These are phyloP conservation scores for Baronia brevicornis DNA, from an alignment of 2,888 invertebrate species.

Conservation along the genomic window DNA sequence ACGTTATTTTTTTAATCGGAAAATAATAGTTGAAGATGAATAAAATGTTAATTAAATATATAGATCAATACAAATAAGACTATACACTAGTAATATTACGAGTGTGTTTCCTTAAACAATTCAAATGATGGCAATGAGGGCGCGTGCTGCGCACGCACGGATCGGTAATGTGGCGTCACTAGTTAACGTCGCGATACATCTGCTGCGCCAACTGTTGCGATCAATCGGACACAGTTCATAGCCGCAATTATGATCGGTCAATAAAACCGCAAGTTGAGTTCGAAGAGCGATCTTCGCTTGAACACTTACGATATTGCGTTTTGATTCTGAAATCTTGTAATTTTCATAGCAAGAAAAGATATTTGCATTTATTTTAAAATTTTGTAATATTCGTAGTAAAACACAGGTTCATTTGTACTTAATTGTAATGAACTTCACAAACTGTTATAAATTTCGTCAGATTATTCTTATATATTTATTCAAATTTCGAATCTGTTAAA, in stretches of 20 bases:
- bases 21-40: slow-evolving; percentile 5
- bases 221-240: slow-evolving; percentile 10
- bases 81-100: slow-evolving; percentile 5
- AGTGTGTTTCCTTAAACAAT: slow-evolving; percentile 5
- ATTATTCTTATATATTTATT: too few relatives aligned
- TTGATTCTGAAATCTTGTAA: slow-evolving; percentile 4
- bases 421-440: too few relatives aligned
- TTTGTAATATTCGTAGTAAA: too few relatives aligned
- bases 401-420: too few relatives aligned
- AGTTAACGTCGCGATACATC: too few relatives aligned
- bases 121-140: background rate
- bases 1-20: slow-evolving; percentile 5
- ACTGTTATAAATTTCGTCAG: too few relatives aligned
- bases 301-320: slow-evolving; percentile 5
- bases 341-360: too few relatives aligned
- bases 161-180: slow-evolving; percentile 8
- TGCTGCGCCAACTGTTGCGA: too few relatives aligned
- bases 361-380: too few relatives aligned
- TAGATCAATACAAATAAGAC: slow-evolving; percentile 5
- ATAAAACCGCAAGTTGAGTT: slow-evolving; percentile 9
- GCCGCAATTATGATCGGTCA: slow-evolving; percentile 4
- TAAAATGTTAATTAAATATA: slow-evolving; percentile 4
- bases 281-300: slow-evolving; percentile 5
- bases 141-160: slow-evolving; percentile 12
- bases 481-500: too few relatives aligned